A percentile compares a stretch with the other conserved stretches of the same genome.
Evolutionary conservation across 2,888 invertebrate species (phyloP).

Genomic region (Luperina testacea): DNA sequence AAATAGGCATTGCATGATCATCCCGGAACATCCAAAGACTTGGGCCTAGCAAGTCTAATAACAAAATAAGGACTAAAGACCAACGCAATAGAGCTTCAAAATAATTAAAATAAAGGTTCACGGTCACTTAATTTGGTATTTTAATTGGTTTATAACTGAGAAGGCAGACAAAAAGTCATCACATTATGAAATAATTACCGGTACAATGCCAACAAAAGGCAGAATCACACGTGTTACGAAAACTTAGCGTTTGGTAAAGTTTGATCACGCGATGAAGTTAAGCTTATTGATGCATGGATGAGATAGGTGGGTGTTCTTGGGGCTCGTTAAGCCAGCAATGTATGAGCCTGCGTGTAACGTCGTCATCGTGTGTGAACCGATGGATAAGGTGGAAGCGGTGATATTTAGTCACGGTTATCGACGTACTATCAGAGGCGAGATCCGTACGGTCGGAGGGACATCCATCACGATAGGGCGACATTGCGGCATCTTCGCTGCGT

Average conservation of each 20-base stretch:
- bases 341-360: constrained; percentile 37
- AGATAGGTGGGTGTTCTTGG: constrained; percentile 47
- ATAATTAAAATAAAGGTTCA: constrained; percentile 81
- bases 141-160: constrained; percentile 81
- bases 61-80: constrained; percentile 68
- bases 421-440: constrained; percentile 68
- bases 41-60: constrained; percentile 44
- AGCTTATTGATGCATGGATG: constrained; percentile 64
- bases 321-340: constrained; percentile 64
- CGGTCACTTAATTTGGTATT: constrained; percentile 77
- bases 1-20: background rate
- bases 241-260: constrained; percentile 69
- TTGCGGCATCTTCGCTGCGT: constrained; percentile 81
- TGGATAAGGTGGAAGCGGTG: constrained; percentile 60
- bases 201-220: constrained; percentile 72
- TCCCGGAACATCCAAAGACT: constrained; percentile 1
- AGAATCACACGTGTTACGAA: constrained; percentile 75
- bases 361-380: constrained; percentile 51
- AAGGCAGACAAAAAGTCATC: constrained; percentile 73
- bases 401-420: constrained; percentile 77
- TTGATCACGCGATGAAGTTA: constrained; percentile 72
- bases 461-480: constrained; percentile 80
- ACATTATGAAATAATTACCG: constrained; percentile 82
- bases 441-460: constrained; percentile 73
- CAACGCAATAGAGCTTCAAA: constrained; percentile 70